These are phyloP conservation scores for Lingula anatina DNA, from an alignment of 2,888 invertebrate species.

Conservation along the genomic window DNA sequence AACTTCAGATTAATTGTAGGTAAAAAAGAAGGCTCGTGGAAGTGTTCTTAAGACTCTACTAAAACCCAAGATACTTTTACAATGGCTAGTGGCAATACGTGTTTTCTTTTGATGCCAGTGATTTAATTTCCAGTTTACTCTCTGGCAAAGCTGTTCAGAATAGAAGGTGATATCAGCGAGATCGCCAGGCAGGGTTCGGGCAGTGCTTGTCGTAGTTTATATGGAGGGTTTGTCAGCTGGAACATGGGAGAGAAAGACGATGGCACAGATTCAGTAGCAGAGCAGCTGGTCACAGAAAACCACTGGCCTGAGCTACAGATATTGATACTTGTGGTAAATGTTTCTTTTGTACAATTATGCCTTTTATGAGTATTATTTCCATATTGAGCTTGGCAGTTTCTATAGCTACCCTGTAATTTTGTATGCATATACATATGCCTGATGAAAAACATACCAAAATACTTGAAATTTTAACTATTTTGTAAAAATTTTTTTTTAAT, in stretches of 20 bases:
- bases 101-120: no score
- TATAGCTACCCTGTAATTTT: no score
- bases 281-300: constrained; percentile 61
- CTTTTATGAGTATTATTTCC: no score
- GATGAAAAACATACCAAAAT: no score
- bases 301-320: constrained; percentile 91
- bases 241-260: constrained; percentile 54
- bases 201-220: constrained; percentile 91
- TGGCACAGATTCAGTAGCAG: constrained; percentile 41
- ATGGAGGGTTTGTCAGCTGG: constrained; percentile 96
- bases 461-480: no score
- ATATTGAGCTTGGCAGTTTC: no score
- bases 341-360: background rate
- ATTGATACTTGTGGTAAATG: constrained; percentile 76
- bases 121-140: constrained; percentile 60
- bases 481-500: no score
- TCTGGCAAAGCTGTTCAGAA: constrained; percentile 58
- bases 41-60: background rate
- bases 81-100: no score
- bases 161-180: constrained; percentile 41
- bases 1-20: no score
- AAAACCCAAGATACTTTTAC: no score
- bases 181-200: constrained; percentile 73
- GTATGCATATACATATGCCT: no score
- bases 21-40: background rate